Conservation (phyloP, 1,140 invertebrate genomes). For the Stegodyphus dumicola region DNA sequence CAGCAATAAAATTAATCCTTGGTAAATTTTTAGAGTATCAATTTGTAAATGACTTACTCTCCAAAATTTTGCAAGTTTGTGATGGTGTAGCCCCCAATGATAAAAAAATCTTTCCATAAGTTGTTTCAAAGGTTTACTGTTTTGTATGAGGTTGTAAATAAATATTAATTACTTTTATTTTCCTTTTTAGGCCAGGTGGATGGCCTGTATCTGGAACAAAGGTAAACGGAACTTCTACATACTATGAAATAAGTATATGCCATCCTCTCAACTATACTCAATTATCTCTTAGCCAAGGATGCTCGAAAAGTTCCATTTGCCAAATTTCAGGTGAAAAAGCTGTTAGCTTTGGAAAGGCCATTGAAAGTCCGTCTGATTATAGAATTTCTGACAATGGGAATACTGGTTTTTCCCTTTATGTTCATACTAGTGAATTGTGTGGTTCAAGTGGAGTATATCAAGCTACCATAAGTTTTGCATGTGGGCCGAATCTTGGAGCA, state of each 20-base stretch:
- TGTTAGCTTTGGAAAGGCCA: conserved; percentile 28
- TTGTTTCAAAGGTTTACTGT: no score
- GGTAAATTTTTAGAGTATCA: no score
- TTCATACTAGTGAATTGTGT: conserved; percentile 12
- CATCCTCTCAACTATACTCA: not conserved
- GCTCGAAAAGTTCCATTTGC: conserved; percentile 40
- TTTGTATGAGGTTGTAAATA: no score
- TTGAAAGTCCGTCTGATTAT: not conserved
- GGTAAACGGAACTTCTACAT: conserved; percentile 5
- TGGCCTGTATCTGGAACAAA: conserved; percentile 29
- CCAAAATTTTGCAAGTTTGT: no score
- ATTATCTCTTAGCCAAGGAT: conserved; percentile 5
- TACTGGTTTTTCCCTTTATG: conserved; percentile 34
- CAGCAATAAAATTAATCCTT: no score
- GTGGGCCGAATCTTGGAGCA: conserved; percentile 33
- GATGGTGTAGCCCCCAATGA: no score
- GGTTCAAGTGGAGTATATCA: conserved; percentile 5
- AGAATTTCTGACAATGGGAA: not conserved
- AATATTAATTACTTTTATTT: not conserved
- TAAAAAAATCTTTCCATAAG: no score
- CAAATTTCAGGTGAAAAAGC: conserved; percentile 8
- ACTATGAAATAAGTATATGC: conserved; percentile 33
- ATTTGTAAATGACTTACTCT: no score
- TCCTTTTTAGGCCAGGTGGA: conserved; percentile 29
- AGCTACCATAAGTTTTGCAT: conserved; percentile 30